A percentile compares a stretch with the other conserved stretches of the same genome.
Evolutionary conservation across 2,797 vertebrate genomes (phyloP).

Genomic region (Sebastes alutus): DNA sequence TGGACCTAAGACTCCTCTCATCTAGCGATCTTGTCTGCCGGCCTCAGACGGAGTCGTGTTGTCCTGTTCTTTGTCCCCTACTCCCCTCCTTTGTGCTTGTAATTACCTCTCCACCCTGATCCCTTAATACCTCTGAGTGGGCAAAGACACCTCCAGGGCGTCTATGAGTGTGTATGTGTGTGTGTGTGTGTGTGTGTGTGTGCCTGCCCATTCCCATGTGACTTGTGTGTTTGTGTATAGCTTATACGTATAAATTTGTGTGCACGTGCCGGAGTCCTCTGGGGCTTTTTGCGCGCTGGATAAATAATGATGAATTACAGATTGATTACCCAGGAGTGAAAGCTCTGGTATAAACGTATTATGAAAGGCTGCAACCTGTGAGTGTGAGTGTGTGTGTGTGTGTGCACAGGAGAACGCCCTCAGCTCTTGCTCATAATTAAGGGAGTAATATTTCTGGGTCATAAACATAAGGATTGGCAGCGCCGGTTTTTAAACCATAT

Average conservation of each 20-base stretch:
- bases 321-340: conserved; percentile 81
- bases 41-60: conserved; percentile 20
- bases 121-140: conserved; percentile 68
- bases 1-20: neutral
- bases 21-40: conserved; percentile 22
- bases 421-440: conserved; percentile 66
- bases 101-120: conserved; percentile 75
- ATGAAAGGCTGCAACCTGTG: conserved; percentile 66
- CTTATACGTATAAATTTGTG: conserved; percentile 11
- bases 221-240: conserved; percentile 6
- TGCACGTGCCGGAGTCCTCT: conserved; percentile 32
- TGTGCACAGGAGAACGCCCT: conserved; percentile 18
- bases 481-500: conserved; percentile 58
- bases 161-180: conserved; percentile 13
- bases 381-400: conserved; percentile 1
- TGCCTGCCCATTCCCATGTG: conserved; percentile 24
- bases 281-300: conserved; percentile 59
- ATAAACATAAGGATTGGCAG: conserved; percentile 65
- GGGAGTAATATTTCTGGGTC: conserved; percentile 64
- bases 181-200: conserved; percentile 15
- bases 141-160: conserved; percentile 60
- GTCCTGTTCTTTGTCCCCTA: conserved; percentile 51
- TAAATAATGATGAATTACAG: conserved; percentile 81
- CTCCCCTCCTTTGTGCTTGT: conserved; percentile 47
- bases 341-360: conserved; percentile 72